These are phyloP conservation scores for Tyrannus savana DNA, from an alignment of 2,113 vertebrate species.

Conservation along the genomic window DNA sequence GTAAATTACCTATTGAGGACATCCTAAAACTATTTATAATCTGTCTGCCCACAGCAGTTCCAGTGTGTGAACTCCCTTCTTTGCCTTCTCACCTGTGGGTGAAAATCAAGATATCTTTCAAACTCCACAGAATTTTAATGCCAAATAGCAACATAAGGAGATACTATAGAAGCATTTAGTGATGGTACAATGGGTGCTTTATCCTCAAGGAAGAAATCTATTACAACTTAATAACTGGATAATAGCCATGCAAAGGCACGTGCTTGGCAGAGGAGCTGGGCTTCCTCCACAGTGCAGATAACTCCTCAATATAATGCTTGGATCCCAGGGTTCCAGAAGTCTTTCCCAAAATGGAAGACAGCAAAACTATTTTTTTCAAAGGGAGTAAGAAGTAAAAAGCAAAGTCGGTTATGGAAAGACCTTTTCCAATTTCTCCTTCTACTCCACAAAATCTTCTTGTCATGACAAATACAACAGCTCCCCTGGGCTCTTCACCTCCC, in stretches of 20 bases:
- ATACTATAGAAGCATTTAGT: neutral
- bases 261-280: accelerated
- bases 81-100: neutral
- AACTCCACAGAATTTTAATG: neutral
- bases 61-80: neutral
- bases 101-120: neutral
- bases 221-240: neutral
- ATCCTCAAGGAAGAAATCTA: neutral
- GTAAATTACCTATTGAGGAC: neutral
- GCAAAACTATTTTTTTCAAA: neutral
- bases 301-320: neutral
- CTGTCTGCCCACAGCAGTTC: neutral
- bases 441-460: neutral
- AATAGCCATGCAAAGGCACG: neutral
- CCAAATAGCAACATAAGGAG: neutral
- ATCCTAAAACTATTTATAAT: neutral
- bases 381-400: neutral
- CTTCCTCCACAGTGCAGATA: neutral
- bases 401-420: neutral
- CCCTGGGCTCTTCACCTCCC: accelerated
- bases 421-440: neutral
- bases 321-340: neutral
- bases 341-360: neutral
- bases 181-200: accelerated
- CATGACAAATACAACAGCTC: neutral